Evolutionary conservation across 1,140 invertebrate species (phyloP).

Genomic region (Branchinecta lynchi): DNA sequence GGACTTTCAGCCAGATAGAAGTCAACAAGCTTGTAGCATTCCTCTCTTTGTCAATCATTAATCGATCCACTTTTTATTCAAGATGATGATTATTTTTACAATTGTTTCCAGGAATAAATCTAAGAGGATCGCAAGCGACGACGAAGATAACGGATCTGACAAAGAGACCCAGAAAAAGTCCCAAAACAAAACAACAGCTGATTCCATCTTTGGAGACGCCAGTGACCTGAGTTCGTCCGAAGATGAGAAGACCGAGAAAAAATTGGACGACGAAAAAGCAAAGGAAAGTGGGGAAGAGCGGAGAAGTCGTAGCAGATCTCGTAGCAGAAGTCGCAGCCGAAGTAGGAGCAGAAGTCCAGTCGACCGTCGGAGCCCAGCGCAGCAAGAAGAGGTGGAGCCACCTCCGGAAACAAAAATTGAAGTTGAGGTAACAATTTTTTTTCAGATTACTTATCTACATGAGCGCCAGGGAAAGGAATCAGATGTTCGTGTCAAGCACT

Average conservation of each 20-base stretch:
- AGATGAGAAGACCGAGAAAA: not conserved
- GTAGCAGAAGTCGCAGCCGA: not conserved
- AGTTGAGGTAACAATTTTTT: not conserved
- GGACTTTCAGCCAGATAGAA: no score
- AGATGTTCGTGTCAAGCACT: not conserved
- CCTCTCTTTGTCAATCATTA: not conserved
- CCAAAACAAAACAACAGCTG: not conserved
- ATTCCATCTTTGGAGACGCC: not conserved
- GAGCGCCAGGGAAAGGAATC: not conserved
- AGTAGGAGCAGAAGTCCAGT: not conserved
- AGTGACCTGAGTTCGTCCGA: not conserved
- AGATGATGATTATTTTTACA: not conserved
- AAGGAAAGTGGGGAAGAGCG: not conserved
- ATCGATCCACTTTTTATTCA: not conserved
- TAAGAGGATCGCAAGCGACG: not conserved
- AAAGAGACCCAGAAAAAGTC: not conserved
- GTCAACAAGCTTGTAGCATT: not conserved
- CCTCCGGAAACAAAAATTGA: not conserved
- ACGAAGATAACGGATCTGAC: not conserved
- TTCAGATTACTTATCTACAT: not conserved
- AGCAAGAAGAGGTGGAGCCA: not conserved
- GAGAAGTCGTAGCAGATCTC: not conserved
- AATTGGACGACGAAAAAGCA: not conserved
- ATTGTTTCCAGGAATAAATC: not conserved
- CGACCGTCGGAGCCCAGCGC: not conserved